A percentile compares a stretch with the other conserved stretches of the same genome.
Conservation (phyloP, 2,113 vertebrate genomes). For the Sinocyclocheilus grahami region DNA sequence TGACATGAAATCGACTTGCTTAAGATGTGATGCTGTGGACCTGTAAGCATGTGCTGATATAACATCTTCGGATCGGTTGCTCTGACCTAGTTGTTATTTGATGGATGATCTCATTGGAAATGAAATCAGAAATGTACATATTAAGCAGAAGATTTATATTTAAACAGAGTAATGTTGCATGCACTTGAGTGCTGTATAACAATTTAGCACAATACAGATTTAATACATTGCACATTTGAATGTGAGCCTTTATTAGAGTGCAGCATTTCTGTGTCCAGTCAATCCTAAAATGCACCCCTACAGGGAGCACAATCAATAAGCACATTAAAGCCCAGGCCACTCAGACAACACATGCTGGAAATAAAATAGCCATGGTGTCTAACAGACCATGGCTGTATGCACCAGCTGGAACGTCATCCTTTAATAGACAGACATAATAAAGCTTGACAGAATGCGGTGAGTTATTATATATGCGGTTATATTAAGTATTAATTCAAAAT, state of each 20-base stretch:
- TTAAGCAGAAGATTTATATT: neutral
- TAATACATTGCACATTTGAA: neutral
- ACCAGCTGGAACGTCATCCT: conserved; percentile 28
- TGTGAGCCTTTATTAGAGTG: neutral
- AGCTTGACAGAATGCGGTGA: neutral
- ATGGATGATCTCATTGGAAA: neutral
- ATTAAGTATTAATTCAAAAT: neutral
- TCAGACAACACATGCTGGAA: conserved; percentile 47
- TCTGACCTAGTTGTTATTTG: neutral
- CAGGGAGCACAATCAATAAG: conserved; percentile 45
- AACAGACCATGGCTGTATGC: neutral
- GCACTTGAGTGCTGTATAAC: neutral
- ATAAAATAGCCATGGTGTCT: conserved; percentile 37
- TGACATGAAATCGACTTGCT: neutral
- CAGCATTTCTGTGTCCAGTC: conserved; percentile 18
- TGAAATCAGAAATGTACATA: neutral
- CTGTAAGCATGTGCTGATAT: neutral
- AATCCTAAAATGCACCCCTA: conserved; percentile 32
- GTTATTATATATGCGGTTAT: neutral
- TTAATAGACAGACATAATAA: conserved; percentile 19
- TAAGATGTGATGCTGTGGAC: neutral
- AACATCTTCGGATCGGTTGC: neutral
- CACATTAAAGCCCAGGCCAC: conserved; percentile 31
- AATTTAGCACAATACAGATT: neutral
- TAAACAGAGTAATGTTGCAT: neutral